These are phyloP conservation scores for Dysdera silvatica DNA, from an alignment of 1,140 invertebrate genomes.

Conservation along the genomic window DNA sequence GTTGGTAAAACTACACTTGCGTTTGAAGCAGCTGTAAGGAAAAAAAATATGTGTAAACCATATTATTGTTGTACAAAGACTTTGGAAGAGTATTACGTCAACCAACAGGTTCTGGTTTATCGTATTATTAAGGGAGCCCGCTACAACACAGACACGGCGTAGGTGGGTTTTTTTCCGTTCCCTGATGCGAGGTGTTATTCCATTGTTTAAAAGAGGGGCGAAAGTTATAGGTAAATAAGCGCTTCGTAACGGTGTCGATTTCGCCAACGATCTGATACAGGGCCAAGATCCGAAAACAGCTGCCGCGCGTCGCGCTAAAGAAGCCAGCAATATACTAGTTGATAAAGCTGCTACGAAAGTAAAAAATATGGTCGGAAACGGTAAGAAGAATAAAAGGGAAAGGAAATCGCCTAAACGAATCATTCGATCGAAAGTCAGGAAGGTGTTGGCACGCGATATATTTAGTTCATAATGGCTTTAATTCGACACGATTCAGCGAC, in stretches of 20 bases:
- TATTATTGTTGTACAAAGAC: neutral
- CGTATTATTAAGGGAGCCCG: neutral
- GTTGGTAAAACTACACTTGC: neutral
- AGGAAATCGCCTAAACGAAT: neutral
- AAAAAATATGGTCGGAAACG: neutral
- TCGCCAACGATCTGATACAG: neutral
- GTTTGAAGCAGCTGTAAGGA: neutral
- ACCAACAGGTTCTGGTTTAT: neutral
- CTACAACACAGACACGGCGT: neutral
- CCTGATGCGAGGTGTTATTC: neutral
- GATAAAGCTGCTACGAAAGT: neutral
- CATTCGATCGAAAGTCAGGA: neutral
- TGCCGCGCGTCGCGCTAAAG: neutral
- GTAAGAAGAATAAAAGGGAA: too few relatives aligned
- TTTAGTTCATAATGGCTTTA: neutral
- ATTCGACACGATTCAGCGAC: neutral
- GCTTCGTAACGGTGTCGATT: neutral
- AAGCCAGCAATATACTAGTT: neutral
- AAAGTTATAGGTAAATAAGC: neutral
- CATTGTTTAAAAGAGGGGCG: neutral
- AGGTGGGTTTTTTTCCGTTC: neutral
- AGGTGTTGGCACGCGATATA: neutral
- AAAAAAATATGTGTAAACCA: neutral
- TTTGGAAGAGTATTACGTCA: neutral
- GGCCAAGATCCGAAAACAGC: neutral